Percentiles rank a stretch among this genome's conserved stretches.
Conservation (phyloP, 2,888 invertebrate species). For the Omphaloscelis lunosa region DNA sequence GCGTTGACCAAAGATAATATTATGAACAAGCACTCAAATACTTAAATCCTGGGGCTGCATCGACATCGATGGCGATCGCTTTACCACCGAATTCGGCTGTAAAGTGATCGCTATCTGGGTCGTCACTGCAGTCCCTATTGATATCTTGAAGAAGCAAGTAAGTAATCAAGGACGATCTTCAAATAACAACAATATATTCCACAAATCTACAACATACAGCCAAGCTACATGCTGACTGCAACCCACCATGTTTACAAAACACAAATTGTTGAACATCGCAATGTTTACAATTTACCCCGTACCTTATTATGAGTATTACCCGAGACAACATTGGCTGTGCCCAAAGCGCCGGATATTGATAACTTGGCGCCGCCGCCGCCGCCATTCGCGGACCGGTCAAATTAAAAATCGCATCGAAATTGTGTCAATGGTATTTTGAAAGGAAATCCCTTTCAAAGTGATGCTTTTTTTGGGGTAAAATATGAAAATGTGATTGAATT, state of each 20-base stretch:
- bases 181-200: conserved; percentile 12
- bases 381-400: conserved; percentile 18
- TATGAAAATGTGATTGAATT: not conserved
- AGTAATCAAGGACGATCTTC: not conserved
- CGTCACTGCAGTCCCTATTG: no score
- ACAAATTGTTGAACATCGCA: conserved; percentile 37
- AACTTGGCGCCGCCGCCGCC: conserved; percentile 30
- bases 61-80: no score
- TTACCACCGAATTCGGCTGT: no score
- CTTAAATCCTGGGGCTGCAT: no score
- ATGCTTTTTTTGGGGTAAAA: not conserved
- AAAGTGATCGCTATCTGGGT: no score
- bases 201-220: conserved; percentile 2
- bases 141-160: not conserved
- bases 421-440: conserved; percentile 34
- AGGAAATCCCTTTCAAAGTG: not conserved
- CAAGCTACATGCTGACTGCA: not conserved
- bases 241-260: conserved; percentile 32
- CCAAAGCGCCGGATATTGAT: conserved; percentile 73
- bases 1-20: no score
- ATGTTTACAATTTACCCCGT: conserved; percentile 31
- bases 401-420: conserved; percentile 47
- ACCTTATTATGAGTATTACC: conserved; percentile 63
- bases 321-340: conserved; percentile 69
- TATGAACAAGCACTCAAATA: no score